Evolutionary conservation across 2,113 vertebrate species (phyloP).

Genomic region (Danionella cerebrum): DNA sequence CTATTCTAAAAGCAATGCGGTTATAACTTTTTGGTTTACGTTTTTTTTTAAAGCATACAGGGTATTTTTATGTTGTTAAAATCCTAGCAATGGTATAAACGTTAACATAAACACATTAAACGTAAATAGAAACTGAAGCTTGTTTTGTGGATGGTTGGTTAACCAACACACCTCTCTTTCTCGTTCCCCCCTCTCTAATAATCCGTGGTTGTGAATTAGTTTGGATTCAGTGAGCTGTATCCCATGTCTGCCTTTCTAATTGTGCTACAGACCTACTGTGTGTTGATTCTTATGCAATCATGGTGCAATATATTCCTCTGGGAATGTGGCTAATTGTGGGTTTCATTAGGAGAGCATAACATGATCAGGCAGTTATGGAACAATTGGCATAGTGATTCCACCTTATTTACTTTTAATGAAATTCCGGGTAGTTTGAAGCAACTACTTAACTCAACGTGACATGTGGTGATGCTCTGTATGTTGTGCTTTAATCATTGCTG

Average conservation of each 20-base stretch:
- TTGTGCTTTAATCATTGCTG: background rate
- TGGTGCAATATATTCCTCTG: conserved; percentile 47
- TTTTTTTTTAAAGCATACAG: no score
- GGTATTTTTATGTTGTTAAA: no score
- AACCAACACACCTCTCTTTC: conserved; percentile 9
- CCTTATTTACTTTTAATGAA: conserved; percentile 53
- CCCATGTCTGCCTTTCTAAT: background rate
- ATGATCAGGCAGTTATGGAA: conserved; percentile 45
- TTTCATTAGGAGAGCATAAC: conserved; percentile 56
- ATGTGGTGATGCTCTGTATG: background rate
- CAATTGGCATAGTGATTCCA: conserved; percentile 34
- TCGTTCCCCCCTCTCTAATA: conserved; percentile 15
- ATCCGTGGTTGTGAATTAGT: background rate
- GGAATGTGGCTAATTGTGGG: conserved; percentile 63
- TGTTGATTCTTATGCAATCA: conserved; percentile 56
- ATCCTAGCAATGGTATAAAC: no score
- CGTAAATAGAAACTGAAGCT: background rate
- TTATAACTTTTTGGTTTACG: no score
- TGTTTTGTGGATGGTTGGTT: background rate
- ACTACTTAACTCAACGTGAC: background rate
- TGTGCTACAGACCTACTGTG: conserved; percentile 24
- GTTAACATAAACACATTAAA: no score
- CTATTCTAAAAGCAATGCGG: no score
- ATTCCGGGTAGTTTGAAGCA: conserved; percentile 2
- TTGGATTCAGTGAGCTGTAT: conserved; percentile 1